phyloP scores from a whole-genome alignment of 2,888 invertebrate genomes.

The Zhengitettix transpicula region DNA sequence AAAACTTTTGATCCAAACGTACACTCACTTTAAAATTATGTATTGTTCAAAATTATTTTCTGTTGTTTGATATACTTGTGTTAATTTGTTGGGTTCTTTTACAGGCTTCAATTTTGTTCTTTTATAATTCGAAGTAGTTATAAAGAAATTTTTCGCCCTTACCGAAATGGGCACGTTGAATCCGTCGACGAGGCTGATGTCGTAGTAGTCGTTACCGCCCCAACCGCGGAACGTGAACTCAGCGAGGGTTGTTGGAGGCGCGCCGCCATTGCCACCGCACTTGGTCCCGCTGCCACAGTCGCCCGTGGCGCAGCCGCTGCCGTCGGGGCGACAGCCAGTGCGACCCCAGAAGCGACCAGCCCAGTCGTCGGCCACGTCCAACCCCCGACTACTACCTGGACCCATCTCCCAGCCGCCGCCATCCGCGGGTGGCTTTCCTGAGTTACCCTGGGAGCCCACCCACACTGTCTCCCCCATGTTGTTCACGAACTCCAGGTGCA shows the following conservation, averaged over 20 bases:
- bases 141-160: slow-evolving; percentile 6
- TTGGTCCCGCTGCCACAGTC: slow-evolving; percentile 25
- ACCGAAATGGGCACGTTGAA: slow-evolving; percentile 26
- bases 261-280: slow-evolving; percentile 28
- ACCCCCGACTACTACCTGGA: neutral
- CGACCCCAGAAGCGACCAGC: slow-evolving; percentile 29
- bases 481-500: slow-evolving; percentile 2
- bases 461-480: slow-evolving; percentile 1
- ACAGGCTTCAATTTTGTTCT: no score
- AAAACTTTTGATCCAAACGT: no score
- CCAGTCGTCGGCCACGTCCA: slow-evolving; percentile 21
- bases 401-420: slow-evolving; percentile 3
- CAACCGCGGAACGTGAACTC: slow-evolving; percentile 27
- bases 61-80: no score
- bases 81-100: no score
- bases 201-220: slow-evolving; percentile 28
- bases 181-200: slow-evolving; percentile 32
- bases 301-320: slow-evolving; percentile 22
- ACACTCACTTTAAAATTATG: no score
- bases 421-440: neutral
- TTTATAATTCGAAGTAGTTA: no score
- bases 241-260: slow-evolving; percentile 26
- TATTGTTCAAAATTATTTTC: no score
- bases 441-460: slow-evolving; percentile 4
- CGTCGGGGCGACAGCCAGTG: slow-evolving; percentile 22